Evolutionary conservation across 2,797 vertebrate genomes (phyloP).

Genomic region (Moxostoma hubbsi): DNA sequence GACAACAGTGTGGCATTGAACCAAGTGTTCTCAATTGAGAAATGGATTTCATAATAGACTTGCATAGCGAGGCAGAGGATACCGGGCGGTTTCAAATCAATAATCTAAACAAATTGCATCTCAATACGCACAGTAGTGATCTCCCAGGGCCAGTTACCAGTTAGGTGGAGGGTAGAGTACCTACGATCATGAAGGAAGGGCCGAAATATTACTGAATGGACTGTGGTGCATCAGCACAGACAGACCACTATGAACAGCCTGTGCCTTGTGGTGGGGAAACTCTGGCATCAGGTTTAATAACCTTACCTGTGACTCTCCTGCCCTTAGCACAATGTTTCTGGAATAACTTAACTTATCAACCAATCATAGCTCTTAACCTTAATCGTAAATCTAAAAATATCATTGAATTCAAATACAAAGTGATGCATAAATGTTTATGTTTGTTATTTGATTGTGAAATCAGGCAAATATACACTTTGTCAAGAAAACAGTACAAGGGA

Average conservation of each 20-base stretch:
- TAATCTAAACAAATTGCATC: slow-evolving; percentile 38
- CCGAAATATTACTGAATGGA: neutral
- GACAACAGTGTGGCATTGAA: slow-evolving; percentile 6
- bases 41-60: slow-evolving; percentile 28
- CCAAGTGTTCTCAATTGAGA: neutral
- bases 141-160: slow-evolving; percentile 49
- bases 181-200: slow-evolving; percentile 33
- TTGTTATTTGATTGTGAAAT: neutral
- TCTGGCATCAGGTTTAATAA: neutral
- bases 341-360: neutral
- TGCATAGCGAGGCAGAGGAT: slow-evolving; percentile 3
- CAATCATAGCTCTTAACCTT: neutral
- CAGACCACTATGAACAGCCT: slow-evolving; percentile 8
- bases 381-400: neutral
- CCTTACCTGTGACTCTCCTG: slow-evolving; percentile 8
- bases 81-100: slow-evolving; percentile 32
- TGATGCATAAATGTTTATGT: neutral
- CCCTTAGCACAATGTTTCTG: neutral
- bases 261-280: neutral
- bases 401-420: neutral
- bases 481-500: too few relatives aligned
- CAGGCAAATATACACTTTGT: too few relatives aligned
- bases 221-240: neutral
- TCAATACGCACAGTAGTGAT: slow-evolving; percentile 6
- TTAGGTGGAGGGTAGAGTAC: slow-evolving; percentile 40